Evolutionary conservation across 2,113 vertebrate species (phyloP), one percentile per base, ranked within the genome.

Genomic region (Uropsilus gracilis): DNA sequence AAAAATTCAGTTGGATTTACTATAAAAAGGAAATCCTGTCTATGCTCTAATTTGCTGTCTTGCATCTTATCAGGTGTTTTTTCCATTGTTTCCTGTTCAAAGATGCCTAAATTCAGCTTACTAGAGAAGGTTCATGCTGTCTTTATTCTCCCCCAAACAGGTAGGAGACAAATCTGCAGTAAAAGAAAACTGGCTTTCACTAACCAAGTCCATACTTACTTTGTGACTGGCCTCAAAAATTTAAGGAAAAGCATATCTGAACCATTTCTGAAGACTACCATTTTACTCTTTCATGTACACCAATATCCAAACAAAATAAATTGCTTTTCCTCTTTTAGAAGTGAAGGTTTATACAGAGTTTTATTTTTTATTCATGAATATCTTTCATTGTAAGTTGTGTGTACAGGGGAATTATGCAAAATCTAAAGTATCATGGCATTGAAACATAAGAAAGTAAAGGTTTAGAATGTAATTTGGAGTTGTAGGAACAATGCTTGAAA

Each of bases 91-190:
- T 37, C 8, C 42, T 78, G 24, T 68, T 93, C 13, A 61, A 1
- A 86, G 24, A 1, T 76, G 39, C 20, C 30, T 66, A 24, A 46
- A 0, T 50, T 50, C 30, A 86, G 18, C n/a, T 86, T 24, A 64
- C 1, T n/a, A 32, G 0, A 13, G 6, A 30, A 53, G 0, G 59
- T 8, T 30, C 20, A 71, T 9, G 1, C 0, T 57, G 34, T 46
- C 32, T 72, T 7, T 4, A 59, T 20, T 92, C 32, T 37, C 26
- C 63, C 63, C 14, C 8, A 46, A 68, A 72, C 7, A 1, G 10
- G 4, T 26, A 37, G 22, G n/a, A 30, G 5, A 5, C 17, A 46
- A 61, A 39, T 59, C 14, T n/a, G 39, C 11, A 26, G 5, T 68
- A 13, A 0, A 59, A 30, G 13, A 66, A 71, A 30, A 28, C 5